Conservation (phyloP, 2,797 vertebrate genomes). For the Cygnus olor region DNA sequence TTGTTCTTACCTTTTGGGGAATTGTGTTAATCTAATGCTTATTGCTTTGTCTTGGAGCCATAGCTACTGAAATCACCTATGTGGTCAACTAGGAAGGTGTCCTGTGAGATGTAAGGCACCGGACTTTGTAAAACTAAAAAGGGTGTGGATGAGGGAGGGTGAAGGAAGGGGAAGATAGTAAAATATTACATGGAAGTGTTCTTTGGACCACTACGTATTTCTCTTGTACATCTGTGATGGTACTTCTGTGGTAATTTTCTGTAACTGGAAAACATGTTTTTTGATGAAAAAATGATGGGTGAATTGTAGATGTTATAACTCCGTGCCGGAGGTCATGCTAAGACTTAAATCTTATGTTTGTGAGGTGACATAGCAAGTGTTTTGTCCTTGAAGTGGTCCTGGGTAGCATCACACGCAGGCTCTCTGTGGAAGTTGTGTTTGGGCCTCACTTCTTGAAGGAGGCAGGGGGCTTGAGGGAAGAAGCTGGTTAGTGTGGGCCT, state of each 20-base stretch:
- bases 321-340: background rate
- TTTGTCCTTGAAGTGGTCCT: background rate
- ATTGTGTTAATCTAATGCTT: background rate
- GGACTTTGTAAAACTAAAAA: background rate
- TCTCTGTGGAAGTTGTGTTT: background rate
- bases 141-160: background rate
- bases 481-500: background rate
- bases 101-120: background rate
- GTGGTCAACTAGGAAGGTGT: background rate
- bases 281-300: background rate
- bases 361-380: background rate
- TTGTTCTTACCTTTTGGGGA: background rate
- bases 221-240: background rate
- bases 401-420: fast-evolving
- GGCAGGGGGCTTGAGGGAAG: background rate
- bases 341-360: background rate
- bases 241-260: background rate
- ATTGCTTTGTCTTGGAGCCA: background rate
- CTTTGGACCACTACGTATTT: background rate
- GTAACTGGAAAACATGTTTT: background rate
- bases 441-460: background rate
- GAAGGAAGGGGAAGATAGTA: background rate
- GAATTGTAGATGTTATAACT: background rate
- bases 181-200: background rate
- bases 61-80: background rate